These are phyloP conservation scores for Erythrocercus mccallii DNA, from an alignment of 2,113 vertebrate species.

Conservation along the genomic window DNA sequence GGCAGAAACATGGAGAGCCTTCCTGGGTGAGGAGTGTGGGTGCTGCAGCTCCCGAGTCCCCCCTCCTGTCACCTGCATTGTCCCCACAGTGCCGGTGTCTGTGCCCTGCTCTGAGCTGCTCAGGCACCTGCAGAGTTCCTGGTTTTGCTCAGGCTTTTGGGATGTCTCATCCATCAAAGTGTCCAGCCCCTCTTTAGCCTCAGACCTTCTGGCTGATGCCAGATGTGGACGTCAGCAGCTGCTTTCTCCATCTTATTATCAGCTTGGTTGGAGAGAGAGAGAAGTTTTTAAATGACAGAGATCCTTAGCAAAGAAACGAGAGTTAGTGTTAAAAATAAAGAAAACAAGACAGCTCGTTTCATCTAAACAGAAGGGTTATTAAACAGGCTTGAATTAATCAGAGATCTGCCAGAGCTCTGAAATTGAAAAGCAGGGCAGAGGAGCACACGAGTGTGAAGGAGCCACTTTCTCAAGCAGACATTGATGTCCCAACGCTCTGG, in stretches of 20 bases:
- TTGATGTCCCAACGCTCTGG: neutral
- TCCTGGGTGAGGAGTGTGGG: neutral
- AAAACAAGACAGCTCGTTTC: constrained; percentile 81
- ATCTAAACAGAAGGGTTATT: constrained; percentile 79
- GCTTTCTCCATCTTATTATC: constrained; percentile 57
- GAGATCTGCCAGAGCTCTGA: constrained; percentile 68
- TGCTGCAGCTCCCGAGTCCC: accelerated
- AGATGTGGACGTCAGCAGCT: constrained; percentile 56
- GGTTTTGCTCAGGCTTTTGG: neutral
- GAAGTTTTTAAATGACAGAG: constrained; percentile 73
- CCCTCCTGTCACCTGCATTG: accelerated
- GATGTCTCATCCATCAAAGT: neutral
- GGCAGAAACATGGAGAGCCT: neutral
- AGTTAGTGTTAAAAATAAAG: constrained; percentile 77
- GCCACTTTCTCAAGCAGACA: neutral
- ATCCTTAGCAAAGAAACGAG: constrained; percentile 74
- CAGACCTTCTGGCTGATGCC: constrained; percentile 46
- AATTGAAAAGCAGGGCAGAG: constrained; percentile 53
- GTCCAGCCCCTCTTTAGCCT: neutral
- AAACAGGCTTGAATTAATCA: constrained; percentile 79
- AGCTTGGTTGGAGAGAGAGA: constrained; percentile 64
- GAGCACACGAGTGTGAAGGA: neutral
- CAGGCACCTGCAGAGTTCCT: neutral
- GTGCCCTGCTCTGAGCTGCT: accelerated
- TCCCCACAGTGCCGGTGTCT: accelerated